phyloP scores from a whole-genome alignment of 2,888 invertebrate species.

The Eilema sororculum region DNA sequence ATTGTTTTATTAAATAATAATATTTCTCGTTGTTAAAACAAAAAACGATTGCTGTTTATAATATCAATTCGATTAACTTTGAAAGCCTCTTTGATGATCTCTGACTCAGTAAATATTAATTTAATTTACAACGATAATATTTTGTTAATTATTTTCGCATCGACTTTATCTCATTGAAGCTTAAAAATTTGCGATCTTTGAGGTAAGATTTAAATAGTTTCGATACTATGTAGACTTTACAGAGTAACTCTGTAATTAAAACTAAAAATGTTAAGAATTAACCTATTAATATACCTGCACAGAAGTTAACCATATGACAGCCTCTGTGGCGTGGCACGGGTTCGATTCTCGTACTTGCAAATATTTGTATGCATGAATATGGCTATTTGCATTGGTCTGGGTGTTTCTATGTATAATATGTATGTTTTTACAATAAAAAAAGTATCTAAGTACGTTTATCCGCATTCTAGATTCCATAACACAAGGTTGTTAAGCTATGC shows the following conservation, averaged over 20 bases:
- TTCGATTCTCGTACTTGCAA: too few species aligned
- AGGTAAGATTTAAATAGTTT: neutral
- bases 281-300: too few species aligned
- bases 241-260: neutral
- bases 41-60: neutral
- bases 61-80: slow-evolving; percentile 18
- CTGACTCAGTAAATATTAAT: slow-evolving; percentile 21
- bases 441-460: too few species aligned
- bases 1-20: neutral
- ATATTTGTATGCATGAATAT: too few species aligned
- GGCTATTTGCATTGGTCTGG: too few species aligned
- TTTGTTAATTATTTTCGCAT: slow-evolving; percentile 19
- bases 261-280: neutral
- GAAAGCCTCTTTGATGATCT: neutral
- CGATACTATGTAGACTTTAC: neutral
- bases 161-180: slow-evolving; percentile 9
- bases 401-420: too few species aligned
- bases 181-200: neutral
- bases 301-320: too few species aligned
- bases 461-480: too few species aligned
- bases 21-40: neutral
- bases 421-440: too few species aligned
- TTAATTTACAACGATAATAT: slow-evolving; percentile 4
- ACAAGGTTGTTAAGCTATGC: too few species aligned
- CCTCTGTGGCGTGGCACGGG: too few species aligned